Conservation (phyloP, 2,113 vertebrate genomes). For the Rhombomys opimus region DNA sequence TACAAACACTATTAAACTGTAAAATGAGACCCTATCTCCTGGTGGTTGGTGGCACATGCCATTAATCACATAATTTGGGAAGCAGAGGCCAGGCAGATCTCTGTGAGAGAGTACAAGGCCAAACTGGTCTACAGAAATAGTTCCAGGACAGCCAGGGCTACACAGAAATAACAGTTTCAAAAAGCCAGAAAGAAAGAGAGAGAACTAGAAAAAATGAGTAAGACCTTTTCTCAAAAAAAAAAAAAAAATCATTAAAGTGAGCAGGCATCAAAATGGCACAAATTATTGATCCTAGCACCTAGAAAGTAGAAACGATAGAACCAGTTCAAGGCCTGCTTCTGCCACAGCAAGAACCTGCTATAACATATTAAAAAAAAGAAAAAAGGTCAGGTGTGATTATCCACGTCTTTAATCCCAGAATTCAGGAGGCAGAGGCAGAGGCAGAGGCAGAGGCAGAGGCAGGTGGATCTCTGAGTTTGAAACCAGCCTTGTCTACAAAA, state of each 20-base stretch:
- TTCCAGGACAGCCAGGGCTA: background rate
- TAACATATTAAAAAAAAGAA: too few species aligned
- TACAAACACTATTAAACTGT: too few species aligned
- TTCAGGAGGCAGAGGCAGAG: too few species aligned
- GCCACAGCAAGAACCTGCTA: background rate
- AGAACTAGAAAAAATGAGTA: background rate
- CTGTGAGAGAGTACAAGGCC: background rate
- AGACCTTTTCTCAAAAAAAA: background rate
- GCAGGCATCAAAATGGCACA: background rate
- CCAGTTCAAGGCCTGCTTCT: background rate
- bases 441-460: too few species aligned
- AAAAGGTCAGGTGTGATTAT: too few species aligned
- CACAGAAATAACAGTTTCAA: background rate
- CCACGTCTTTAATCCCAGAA: too few species aligned
- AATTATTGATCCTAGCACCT: background rate
- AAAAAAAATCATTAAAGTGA: background rate
- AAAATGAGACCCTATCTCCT: background rate
- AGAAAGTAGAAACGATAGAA: background rate
- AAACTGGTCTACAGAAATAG: background rate
- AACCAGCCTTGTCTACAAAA: too few species aligned
- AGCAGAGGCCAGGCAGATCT: background rate
- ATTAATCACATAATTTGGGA: background rate
- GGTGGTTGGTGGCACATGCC: background rate
- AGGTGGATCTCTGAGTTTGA: too few species aligned
- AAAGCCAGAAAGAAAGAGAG: too few species aligned